Conservation (phyloP, 2,113 vertebrate genomes). For the Phaethornis superciliosus region DNA sequence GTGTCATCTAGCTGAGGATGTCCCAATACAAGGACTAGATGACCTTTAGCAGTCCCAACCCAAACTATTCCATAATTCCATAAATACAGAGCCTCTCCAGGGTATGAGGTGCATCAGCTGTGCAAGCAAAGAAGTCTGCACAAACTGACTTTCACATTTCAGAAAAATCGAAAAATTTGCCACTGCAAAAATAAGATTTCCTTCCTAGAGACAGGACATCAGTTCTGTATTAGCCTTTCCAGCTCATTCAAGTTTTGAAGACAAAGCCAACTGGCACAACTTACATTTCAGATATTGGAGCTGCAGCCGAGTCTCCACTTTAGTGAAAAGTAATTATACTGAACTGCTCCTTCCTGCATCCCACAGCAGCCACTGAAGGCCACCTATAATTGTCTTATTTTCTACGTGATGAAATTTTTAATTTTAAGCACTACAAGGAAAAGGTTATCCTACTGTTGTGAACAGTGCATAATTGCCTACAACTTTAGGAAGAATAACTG, state of each 20-base stretch:
- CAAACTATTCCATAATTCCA: too few relatives aligned
- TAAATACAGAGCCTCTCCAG: background rate
- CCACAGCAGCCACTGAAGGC: background rate
- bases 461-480: background rate
- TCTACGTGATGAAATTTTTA: background rate
- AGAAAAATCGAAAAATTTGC: background rate
- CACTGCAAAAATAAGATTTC: background rate
- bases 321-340: background rate
- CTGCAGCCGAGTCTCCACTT: background rate
- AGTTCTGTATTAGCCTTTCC: background rate
- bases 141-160: background rate
- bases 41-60: too few relatives aligned
- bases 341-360: background rate
- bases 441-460: background rate
- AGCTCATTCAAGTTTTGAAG: background rate
- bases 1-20: too few relatives aligned
- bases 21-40: too few relatives aligned
- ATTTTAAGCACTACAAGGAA: background rate
- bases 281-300: background rate
- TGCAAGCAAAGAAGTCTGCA: background rate
- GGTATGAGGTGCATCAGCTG: background rate
- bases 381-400: background rate
- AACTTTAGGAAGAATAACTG: background rate
- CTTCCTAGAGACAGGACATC: background rate
- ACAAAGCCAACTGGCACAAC: background rate